Evolutionary conservation across 2,888 invertebrate species (phyloP).

Genomic region (Nomada ruficornis): DNA sequence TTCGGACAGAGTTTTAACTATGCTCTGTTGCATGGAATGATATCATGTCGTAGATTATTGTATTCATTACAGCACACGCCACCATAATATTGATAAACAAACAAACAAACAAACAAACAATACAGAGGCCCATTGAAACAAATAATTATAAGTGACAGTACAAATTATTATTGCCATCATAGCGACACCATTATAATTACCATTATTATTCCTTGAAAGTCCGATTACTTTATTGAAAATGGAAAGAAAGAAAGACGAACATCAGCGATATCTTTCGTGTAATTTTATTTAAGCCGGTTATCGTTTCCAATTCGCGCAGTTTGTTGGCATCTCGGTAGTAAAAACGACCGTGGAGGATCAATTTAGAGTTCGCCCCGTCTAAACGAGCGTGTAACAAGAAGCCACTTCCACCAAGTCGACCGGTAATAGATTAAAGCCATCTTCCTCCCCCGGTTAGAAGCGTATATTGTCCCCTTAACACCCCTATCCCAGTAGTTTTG

Average conservation of each 20-base stretch:
- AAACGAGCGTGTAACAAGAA: constrained; percentile 81
- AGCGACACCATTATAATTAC: no score
- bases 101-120: no score
- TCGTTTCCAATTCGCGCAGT: constrained; percentile 10
- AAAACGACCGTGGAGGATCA: constrained; percentile 39
- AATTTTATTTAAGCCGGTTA: constrained; percentile 7
- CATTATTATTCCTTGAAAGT: no score
- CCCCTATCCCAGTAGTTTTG: constrained; percentile 77
- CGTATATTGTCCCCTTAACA: constrained; percentile 82
- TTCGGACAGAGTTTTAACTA: no score
- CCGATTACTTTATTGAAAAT: no score
- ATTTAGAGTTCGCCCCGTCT: constrained; percentile 63
- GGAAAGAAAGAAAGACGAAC: background rate
- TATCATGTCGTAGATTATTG: no score
- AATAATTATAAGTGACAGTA: no score
- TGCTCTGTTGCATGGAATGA: no score
- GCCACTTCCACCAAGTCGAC: constrained; percentile 79
- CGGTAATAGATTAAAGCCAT: constrained; percentile 83
- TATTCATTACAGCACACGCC: no score
- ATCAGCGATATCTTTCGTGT: background rate
- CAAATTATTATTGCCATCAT: no score
- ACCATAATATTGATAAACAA: no score
- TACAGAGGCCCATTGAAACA: no score
- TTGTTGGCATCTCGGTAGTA: constrained; percentile 26
- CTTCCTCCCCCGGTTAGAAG: constrained; percentile 73